Evolutionary conservation across 2,113 vertebrate species (phyloP).

Genomic region (Microcebus ravelobensis): DNA sequence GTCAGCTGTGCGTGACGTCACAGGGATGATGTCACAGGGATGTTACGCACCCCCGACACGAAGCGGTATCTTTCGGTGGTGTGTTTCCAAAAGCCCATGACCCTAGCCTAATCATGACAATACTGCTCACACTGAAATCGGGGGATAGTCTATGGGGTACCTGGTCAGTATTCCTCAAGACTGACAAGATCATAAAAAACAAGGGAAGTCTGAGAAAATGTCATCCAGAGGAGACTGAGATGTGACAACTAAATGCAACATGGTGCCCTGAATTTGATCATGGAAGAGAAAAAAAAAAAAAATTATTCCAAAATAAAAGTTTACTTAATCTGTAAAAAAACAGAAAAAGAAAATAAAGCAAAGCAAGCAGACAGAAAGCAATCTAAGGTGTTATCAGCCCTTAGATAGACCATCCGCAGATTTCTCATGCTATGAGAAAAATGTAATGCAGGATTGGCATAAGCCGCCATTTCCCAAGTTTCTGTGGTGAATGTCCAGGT

Average conservation of each 20-base stretch:
- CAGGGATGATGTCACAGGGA: rapidly evolving
- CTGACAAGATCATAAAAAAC: not conserved
- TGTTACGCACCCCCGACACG: rapidly evolving
- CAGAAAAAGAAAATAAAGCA: not conserved
- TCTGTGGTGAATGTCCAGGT: not conserved
- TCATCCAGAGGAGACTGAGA: not conserved
- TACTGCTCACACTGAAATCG: rapidly evolving
- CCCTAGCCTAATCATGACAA: not conserved
- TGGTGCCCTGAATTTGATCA: not conserved
- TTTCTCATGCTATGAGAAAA: not conserved
- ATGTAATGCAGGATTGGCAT: too few species aligned
- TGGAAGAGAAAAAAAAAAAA: not conserved
- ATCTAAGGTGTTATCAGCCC: not conserved
- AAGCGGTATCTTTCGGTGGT: not conserved
- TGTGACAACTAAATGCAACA: not conserved
- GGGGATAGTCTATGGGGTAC: too few species aligned
- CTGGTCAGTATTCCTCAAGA: not conserved
- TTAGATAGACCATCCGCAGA: not conserved
- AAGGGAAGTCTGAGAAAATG: not conserved
- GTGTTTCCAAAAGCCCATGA: not conserved
- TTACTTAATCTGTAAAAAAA: not conserved
- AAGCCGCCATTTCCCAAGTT: not conserved
- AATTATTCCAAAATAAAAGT: not conserved
- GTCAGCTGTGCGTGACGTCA: too few species aligned
- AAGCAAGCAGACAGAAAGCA: not conserved